Base-by-base conservation (phyloP, 2,113 vertebrate species). In the Sigmodon hispidus region DNA sequence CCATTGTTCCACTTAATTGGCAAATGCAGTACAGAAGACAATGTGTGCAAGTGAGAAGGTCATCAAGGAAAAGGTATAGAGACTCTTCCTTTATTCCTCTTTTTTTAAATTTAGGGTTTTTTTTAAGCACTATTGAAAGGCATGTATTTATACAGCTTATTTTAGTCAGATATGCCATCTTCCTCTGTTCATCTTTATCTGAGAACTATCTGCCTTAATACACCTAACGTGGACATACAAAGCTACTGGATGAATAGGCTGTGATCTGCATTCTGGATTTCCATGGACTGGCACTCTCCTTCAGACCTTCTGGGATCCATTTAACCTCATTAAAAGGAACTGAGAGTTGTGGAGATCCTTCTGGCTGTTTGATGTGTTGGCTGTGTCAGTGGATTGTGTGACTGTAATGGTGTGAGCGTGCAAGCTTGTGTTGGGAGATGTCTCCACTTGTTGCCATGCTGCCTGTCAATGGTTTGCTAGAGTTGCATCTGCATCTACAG, bases 101-200 rank as follows among this genome's bases (percentile, higher is more conserved):
- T 99, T 98, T 99, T 98, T 99, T 99, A 99, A 99, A 99, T 99
- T 99, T 98, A 99, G 99, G 98, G n/a, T n/a, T 99, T 99, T 99
- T 99, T 99, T 99, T 99, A 98, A 98, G 99, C 99, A 99, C 99
- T 99, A 98, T 99, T 99, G 99, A 99, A 98, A 99, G 99, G 99
- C 99, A 99, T 99, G 99, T 99, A 99, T 99, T 99, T 99, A 99
- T 99, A 98, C 99, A 99, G 98, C 99, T 99, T 99, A 99, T 99
- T 99, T 99, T 99, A 97, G 99, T 99, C 98, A 99, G 99, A 99
- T 99, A 99, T 55, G 99, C 99, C 98, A 99, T 99, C 98, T 99
- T 99, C 95, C 99, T 99, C 89, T 99, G 99, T 52, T 99, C 99
- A 48, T 99, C 99, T 99, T 99, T 99, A 75, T 99, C 99, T 19